Percentiles rank a stretch among this genome's conserved stretches.
Conservation (phyloP, 2,113 vertebrate genomes). For the Spea bombifrons region DNA sequence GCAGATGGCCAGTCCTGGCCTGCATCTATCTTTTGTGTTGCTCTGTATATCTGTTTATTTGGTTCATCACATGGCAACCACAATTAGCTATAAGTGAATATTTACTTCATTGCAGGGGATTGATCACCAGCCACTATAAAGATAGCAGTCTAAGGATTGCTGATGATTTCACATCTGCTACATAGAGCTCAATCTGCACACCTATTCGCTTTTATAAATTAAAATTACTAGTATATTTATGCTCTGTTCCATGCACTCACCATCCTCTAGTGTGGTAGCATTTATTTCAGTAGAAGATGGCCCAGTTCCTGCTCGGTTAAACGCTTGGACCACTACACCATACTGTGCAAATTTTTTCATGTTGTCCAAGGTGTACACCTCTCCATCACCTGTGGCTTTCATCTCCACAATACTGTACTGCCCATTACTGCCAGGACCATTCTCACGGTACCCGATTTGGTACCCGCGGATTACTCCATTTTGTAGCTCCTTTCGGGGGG, state of each 20-base stretch:
- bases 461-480: constrained; percentile 96
- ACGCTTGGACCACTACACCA: constrained; percentile 95
- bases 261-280: constrained; percentile 88
- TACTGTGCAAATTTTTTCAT: constrained; percentile 97
- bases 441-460: constrained; percentile 96
- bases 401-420: constrained; percentile 98
- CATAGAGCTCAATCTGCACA: too few relatives aligned
- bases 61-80: too few relatives aligned
- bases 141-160: too few relatives aligned
- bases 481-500: constrained; percentile 93
- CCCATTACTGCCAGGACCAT: constrained; percentile 92
- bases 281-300: constrained; percentile 98
- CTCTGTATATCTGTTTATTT: too few relatives aligned
- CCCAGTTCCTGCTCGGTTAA: constrained; percentile 91
- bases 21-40: too few relatives aligned
- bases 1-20: too few relatives aligned
- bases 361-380: constrained; percentile 96
- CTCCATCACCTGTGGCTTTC: constrained; percentile 94
- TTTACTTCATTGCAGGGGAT: too few relatives aligned
- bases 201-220: too few relatives aligned
- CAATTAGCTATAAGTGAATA: too few relatives aligned
- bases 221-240: too few relatives aligned
- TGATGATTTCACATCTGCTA: too few relatives aligned
- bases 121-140: too few relatives aligned
- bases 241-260: constrained; percentile 54